Evolutionary conservation across 1,140 invertebrate genomes (phyloP).

Genomic region (Platyscapa corneri): DNA sequence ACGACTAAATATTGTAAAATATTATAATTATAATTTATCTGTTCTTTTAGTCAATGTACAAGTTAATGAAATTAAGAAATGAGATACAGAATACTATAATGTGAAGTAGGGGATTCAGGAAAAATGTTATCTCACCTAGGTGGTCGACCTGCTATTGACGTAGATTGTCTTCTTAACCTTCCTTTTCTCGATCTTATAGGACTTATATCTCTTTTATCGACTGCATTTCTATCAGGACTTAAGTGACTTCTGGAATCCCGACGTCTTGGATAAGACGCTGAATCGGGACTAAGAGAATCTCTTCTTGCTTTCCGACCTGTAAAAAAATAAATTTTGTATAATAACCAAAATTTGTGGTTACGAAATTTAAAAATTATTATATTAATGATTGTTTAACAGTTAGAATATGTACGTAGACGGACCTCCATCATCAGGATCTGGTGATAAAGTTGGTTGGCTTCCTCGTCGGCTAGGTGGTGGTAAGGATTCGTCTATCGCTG

Average conservation of each 20-base stretch:
- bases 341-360: no score
- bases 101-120: neutral
- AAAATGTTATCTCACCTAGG: conserved; percentile 61
- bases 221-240: conserved; percentile 83
- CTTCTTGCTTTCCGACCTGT: conserved; percentile 83
- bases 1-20: no score
- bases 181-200: conserved; percentile 79
- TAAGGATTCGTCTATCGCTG: conserved; percentile 89
- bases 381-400: no score
- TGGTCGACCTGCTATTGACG: conserved; percentile 79
- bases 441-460: conserved; percentile 87
- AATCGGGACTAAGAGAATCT: conserved; percentile 91
- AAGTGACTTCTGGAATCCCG: conserved; percentile 85
- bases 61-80: no score
- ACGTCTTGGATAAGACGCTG: conserved; percentile 80
- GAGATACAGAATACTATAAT: neutral
- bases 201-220: conserved; percentile 80
- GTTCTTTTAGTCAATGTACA: no score
- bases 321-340: no score
- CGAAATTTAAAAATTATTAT: no score
- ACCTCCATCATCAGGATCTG: conserved; percentile 78
- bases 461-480: conserved; percentile 82
- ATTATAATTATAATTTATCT: no score
- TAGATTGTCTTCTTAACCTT: conserved; percentile 85
- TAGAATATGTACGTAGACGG: conserved; percentile 31